phyloP scores from a whole-genome alignment of 2,113 vertebrate genomes.

The Aythya baeri region DNA sequence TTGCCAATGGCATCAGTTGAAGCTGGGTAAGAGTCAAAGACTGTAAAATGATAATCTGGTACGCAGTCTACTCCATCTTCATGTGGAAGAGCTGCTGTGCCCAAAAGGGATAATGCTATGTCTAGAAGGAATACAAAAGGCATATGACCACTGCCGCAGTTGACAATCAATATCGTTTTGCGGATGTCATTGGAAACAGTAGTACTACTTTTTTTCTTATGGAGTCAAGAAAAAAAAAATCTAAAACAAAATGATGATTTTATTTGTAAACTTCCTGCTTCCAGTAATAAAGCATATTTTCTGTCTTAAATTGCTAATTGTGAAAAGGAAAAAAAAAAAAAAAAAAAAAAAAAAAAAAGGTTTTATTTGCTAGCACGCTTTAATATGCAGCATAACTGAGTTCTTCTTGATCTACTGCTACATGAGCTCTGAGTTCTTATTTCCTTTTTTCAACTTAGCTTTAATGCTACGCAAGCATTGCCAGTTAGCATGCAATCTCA shows the following conservation, averaged over 20 bases:
- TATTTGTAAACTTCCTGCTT: neutral
- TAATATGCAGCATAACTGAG: neutral
- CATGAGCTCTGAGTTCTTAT: neutral
- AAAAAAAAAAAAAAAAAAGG: neutral
- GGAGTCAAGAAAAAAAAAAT: neutral
- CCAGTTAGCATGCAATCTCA: neutral
- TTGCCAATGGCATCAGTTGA: slow-evolving; percentile 11
- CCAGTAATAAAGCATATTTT: neutral
- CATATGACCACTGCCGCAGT: neutral
- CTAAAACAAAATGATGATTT: neutral
- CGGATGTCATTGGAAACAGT: neutral
- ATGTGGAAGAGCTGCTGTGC: neutral
- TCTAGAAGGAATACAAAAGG: neutral
- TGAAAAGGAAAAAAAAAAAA: neutral
- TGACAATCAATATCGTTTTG: neutral
- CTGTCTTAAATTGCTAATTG: neutral
- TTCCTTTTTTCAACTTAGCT: neutral
- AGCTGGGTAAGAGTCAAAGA: neutral
- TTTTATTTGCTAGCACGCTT: neutral
- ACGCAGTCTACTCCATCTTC: neutral
- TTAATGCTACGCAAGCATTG: neutral
- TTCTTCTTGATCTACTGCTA: neutral
- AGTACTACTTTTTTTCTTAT: neutral
- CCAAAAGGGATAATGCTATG: neutral
- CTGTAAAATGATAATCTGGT: neutral